Percentiles rank a stretch among this genome's conserved stretches.
These are phyloP conservation scores for Epinephelus coioides DNA, from an alignment of 2,797 vertebrate genomes.

Conservation along the genomic window DNA sequence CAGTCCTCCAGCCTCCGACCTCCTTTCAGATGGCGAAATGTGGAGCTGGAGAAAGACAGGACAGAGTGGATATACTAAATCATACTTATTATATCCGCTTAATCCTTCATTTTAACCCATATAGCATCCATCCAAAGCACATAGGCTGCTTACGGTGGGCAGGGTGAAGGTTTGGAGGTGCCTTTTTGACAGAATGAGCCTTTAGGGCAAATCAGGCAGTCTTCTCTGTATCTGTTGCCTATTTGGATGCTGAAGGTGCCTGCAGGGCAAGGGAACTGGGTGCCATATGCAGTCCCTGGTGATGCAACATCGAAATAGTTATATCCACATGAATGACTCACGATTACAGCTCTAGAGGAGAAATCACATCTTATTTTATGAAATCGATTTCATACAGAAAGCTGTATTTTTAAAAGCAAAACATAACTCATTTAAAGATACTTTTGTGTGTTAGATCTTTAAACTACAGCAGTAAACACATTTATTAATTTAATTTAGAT, in stretches of 20 bases:
- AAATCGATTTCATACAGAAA: slow-evolving; percentile 26
- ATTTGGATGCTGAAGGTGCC: slow-evolving; percentile 89
- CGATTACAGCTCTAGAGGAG: slow-evolving; percentile 24
- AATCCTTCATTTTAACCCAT: slow-evolving; percentile 15
- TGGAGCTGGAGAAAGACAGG: slow-evolving; percentile 84
- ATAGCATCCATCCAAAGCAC: slow-evolving; percentile 4
- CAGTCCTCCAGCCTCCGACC: slow-evolving; percentile 86
- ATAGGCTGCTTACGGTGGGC: slow-evolving; percentile 86
- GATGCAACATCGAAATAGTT: slow-evolving; percentile 60
- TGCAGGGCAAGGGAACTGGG: slow-evolving; percentile 90
- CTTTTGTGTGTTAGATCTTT: neutral
- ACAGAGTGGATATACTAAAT: slow-evolving; percentile 24
- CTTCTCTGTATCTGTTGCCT: slow-evolving; percentile 84
- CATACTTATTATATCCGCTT: slow-evolving; percentile 13
- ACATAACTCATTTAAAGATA: neutral
- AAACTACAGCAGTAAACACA: neutral
- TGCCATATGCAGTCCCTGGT: slow-evolving; percentile 87
- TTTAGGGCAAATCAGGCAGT: slow-evolving; percentile 88
- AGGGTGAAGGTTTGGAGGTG: slow-evolving; percentile 90
- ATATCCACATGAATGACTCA: slow-evolving; percentile 50
- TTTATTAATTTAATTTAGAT: neutral
- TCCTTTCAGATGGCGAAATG: slow-evolving; percentile 82
- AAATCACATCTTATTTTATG: slow-evolving; percentile 7
- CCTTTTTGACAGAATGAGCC: slow-evolving; percentile 90
- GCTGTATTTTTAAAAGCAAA: neutral